These are phyloP conservation scores for Pavo muticus DNA, from an alignment of 2,113 vertebrate genomes.

Conservation along the genomic window DNA sequence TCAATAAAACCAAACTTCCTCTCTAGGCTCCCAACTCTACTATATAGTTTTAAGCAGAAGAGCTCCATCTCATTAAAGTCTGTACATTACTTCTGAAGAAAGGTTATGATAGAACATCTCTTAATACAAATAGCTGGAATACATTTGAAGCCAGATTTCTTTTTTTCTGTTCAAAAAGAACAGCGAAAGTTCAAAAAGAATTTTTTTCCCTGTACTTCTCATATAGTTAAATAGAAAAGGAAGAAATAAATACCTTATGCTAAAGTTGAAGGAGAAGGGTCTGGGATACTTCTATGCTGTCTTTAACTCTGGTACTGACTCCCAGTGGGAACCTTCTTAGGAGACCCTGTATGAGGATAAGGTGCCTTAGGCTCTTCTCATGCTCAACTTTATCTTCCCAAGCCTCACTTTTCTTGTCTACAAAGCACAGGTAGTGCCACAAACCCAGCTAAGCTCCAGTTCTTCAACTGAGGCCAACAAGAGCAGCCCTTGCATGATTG, in stretches of 20 bases:
- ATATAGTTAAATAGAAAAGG: background rate
- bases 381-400: background rate
- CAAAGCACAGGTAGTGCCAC: background rate
- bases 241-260: background rate
- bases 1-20: background rate
- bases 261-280: background rate
- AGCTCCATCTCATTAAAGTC: background rate
- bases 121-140: background rate
- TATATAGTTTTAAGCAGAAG: background rate
- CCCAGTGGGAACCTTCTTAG: background rate
- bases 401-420: background rate
- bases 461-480: background rate
- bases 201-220: background rate
- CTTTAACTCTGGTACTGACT: background rate
- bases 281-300: background rate
- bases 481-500: background rate
- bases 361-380: background rate
- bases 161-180: background rate
- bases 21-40: background rate
- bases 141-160: background rate
- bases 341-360: background rate
- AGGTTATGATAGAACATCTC: background rate
- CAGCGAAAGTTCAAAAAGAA: background rate
- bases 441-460: background rate
- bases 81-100: background rate